Conservation (phyloP, 2,113 vertebrate genomes). For the Odontesthes bonariensis region DNA sequence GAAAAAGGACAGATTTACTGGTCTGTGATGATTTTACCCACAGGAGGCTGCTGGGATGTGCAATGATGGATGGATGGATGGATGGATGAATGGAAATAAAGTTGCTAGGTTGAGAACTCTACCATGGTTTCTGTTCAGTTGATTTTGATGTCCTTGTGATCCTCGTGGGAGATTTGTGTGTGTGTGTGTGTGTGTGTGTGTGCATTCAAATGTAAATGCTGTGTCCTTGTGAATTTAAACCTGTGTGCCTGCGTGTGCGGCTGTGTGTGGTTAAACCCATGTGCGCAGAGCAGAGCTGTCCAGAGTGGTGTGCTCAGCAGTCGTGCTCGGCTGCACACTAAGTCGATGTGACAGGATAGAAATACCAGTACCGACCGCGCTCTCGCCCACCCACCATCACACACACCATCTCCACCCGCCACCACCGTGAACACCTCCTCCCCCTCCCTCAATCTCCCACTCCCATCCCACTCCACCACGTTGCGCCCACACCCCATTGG, state of each 20-base stretch:
- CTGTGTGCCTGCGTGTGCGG: conserved; percentile 48
- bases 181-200: conserved; percentile 39
- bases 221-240: conserved; percentile 61
- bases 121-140: conserved; percentile 60
- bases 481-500: conserved; percentile 74
- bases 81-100: conserved; percentile 38
- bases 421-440: conserved; percentile 2
- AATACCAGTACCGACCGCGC: conserved; percentile 77
- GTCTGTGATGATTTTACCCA: not conserved
- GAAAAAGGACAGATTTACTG: not conserved
- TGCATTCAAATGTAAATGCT: conserved; percentile 43
- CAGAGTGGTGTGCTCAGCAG: conserved; percentile 75
- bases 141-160: conserved; percentile 66
- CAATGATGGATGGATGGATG: conserved; percentile 23
- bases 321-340: conserved; percentile 78
- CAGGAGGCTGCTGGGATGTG: not conserved
- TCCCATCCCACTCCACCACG: conserved; percentile 23
- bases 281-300: conserved; percentile 66
- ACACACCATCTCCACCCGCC: conserved; percentile 52
- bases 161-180: conserved; percentile 54
- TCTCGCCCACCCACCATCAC: conserved; percentile 74
- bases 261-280: conserved; percentile 32
- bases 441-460: conserved; percentile 24
- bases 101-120: conserved; percentile 33
- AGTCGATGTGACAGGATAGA: conserved; percentile 82